Percentiles rank a stretch among this genome's conserved stretches.
These are phyloP conservation scores for Poecilia velifera DNA, from an alignment of 2,797 vertebrate genomes.

Conservation along the genomic window DNA sequence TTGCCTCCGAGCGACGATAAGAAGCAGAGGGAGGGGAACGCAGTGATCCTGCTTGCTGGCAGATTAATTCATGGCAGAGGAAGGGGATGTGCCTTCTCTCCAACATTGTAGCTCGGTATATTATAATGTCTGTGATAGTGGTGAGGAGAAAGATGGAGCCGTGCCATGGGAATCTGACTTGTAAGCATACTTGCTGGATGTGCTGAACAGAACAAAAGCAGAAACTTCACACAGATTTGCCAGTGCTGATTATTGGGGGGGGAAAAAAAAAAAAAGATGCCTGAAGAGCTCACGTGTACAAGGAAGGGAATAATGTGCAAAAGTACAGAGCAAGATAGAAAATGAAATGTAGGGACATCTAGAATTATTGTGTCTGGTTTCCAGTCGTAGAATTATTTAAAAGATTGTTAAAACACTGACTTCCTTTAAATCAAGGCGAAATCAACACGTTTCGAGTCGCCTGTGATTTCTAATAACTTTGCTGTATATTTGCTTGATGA, in stretches of 20 bases:
- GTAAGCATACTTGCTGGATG: constrained; percentile 24
- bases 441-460: no score
- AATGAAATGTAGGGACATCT: constrained; percentile 1
- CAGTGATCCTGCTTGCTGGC: constrained; percentile 52
- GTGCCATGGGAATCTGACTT: constrained; percentile 34
- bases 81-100: constrained; percentile 19
- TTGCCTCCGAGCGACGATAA: constrained; percentile 64
- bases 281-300: background rate
- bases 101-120: constrained; percentile 39
- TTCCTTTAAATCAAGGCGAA: no score
- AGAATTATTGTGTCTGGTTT: background rate
- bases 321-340: background rate
- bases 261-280: background rate
- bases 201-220: constrained; percentile 36
- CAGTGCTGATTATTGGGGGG: constrained; percentile 2
- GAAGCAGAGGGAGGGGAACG: constrained; percentile 43
- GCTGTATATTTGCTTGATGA: no score
- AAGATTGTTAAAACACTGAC: no score
- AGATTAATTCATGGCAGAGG: constrained; percentile 54
- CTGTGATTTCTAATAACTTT: no score
- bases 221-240: constrained; percentile 15
- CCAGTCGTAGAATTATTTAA: background rate
- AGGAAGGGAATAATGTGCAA: background rate
- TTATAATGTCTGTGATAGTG: constrained; percentile 49
- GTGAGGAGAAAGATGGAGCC: constrained; percentile 42